These are phyloP conservation scores for Aplochiton taeniatus DNA, from an alignment of 2,797 vertebrate species.

Conservation along the genomic window DNA sequence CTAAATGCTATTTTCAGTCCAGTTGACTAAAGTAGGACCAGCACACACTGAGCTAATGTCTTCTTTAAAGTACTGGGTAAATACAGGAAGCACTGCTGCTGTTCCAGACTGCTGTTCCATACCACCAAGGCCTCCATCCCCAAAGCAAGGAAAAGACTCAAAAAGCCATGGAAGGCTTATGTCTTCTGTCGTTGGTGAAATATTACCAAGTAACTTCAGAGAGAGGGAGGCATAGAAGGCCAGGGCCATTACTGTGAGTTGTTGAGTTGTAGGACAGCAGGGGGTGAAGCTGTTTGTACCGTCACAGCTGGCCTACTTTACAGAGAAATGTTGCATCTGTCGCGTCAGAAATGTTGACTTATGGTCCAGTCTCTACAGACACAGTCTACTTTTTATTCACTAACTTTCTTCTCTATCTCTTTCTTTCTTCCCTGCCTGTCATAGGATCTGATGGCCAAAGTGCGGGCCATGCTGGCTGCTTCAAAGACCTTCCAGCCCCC, in stretches of 20 bases:
- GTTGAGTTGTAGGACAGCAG: not conserved
- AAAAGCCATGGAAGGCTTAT: too few species aligned
- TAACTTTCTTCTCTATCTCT: not conserved
- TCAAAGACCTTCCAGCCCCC: constrained; percentile 92
- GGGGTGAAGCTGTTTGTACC: not conserved
- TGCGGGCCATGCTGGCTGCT: constrained; percentile 95
- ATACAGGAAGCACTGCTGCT: too few species aligned
- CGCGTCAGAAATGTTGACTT: not conserved
- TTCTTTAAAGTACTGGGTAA: constrained; percentile 21
- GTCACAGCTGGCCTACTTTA: not conserved
- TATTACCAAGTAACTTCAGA: not conserved
- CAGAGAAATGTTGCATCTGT: constrained; percentile 5
- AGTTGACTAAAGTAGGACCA: too few species aligned
- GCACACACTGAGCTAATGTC: constrained; percentile 21
- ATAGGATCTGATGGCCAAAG: constrained; percentile 98
- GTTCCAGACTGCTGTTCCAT: too few species aligned
- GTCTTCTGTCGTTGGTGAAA: not conserved
- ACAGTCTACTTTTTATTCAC: not conserved
- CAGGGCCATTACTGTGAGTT: not conserved
- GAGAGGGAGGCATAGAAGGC: not conserved
- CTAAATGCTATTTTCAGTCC: too few species aligned
- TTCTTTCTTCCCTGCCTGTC: constrained; percentile 8
- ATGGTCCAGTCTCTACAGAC: not conserved
- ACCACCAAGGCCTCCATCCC: too few species aligned
- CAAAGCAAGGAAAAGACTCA: too few species aligned